Percentiles rank a stretch among this genome's conserved stretches.
phyloP scores from a whole-genome alignment of 2,888 invertebrate species.

The Tenodera sinensis region DNA sequence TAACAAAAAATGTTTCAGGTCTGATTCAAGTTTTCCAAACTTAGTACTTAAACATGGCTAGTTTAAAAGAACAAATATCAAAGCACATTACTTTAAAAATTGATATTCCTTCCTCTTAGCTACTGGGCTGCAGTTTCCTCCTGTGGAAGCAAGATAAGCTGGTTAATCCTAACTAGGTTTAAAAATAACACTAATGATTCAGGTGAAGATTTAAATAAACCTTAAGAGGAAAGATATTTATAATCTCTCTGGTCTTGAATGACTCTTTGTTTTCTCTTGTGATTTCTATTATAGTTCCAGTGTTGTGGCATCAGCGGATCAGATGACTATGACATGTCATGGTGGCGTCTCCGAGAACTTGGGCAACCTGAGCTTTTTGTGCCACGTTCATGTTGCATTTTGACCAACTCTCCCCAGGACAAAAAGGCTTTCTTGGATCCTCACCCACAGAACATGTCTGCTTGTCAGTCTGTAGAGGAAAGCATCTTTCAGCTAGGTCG shows the following conservation, averaged over 20 bases:
- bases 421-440: conserved; percentile 66
- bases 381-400: conserved; percentile 66
- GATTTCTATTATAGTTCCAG: conserved; percentile 55
- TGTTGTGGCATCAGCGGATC: conserved; percentile 79
- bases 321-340: conserved; percentile 74
- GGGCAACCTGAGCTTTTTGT: conserved; percentile 54
- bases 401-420: conserved; percentile 51
- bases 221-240: too few relatives aligned
- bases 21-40: too few relatives aligned
- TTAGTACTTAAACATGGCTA: too few relatives aligned
- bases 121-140: too few relatives aligned
- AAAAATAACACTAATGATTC: too few relatives aligned
- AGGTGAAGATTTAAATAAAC: too few relatives aligned
- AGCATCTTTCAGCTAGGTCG: conserved; percentile 55
- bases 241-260: background rate
- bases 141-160: too few relatives aligned
- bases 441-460: conserved; percentile 62
- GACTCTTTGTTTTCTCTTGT: background rate
- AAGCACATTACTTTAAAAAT: too few relatives aligned
- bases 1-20: too few relatives aligned
- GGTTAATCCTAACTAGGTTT: too few relatives aligned
- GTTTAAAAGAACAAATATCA: too few relatives aligned
- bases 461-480: conserved; percentile 65
- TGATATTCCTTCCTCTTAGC: too few relatives aligned
- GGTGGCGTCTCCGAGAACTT: conserved; percentile 72